Conservation (phyloP, 2,113 vertebrate species). For the Patagioenas fasciata region DNA sequence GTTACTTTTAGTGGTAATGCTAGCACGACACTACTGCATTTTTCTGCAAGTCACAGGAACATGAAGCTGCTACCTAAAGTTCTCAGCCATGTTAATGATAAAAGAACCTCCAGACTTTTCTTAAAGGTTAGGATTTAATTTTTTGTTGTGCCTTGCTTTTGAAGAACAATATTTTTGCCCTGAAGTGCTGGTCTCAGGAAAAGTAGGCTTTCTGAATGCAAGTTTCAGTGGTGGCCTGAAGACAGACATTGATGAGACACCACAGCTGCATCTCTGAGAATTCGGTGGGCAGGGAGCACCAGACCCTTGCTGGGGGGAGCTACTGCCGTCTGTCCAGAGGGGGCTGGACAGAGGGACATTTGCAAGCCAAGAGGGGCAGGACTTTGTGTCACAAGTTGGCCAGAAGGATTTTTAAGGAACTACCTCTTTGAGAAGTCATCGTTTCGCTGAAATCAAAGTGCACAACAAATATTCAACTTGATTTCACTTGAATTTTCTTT, state of each 20-base stretch:
- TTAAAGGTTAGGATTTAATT: neutral
- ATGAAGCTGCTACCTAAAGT: neutral
- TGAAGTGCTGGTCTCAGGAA: neutral
- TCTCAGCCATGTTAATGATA: neutral
- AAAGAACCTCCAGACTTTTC: neutral
- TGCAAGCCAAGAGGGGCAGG: accelerated
- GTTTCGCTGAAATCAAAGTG: neutral
- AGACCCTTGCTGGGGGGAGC: accelerated
- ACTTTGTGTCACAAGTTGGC: accelerated
- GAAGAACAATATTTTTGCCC: neutral
- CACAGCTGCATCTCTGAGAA: accelerated
- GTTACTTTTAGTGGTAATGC: constrained; percentile 1
- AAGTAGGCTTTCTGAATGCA: neutral
- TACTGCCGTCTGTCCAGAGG: neutral
- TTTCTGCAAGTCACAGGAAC: neutral
- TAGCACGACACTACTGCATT: neutral
- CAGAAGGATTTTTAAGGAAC: neutral
- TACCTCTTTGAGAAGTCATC: neutral
- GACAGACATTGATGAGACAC: neutral
- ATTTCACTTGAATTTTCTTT: neutral
- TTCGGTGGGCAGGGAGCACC: neutral
- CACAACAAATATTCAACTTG: neutral
- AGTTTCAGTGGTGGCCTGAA: neutral
- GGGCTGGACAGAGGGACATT: accelerated
- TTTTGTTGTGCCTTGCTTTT: neutral